Evolutionary conservation across 1,140 invertebrate species (phyloP).

Genomic region (Phymastichus coffea): DNA sequence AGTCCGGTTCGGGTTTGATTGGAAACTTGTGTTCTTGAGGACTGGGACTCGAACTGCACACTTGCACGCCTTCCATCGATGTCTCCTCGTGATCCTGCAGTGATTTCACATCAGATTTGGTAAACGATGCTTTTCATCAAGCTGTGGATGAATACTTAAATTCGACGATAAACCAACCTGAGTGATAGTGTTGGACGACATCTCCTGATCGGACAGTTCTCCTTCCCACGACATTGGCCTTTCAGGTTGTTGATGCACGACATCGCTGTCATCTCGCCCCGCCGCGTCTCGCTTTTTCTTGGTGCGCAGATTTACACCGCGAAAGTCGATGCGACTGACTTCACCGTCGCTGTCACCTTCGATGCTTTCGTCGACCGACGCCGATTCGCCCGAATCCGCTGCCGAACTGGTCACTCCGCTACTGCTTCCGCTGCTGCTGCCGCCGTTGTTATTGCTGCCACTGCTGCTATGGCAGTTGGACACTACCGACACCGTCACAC

Average conservation of each 20-base stretch:
- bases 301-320: slow-evolving; percentile 58
- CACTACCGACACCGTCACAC: slow-evolving; percentile 54
- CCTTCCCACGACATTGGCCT: slow-evolving; percentile 91
- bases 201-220: slow-evolving; percentile 77
- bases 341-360: slow-evolving; percentile 58
- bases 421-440: slow-evolving; percentile 26
- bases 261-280: slow-evolving; percentile 35
- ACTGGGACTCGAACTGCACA: slow-evolving; percentile 50
- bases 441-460: slow-evolving; percentile 32
- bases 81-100: slow-evolving; percentile 55
- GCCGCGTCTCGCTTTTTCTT: slow-evolving; percentile 56
- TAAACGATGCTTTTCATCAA: no score
- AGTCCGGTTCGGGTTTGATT: slow-evolving; percentile 53
- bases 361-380: slow-evolving; percentile 3
- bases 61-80: slow-evolving; percentile 58
- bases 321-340: slow-evolving; percentile 61
- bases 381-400: slow-evolving; percentile 25
- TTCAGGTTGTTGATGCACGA: slow-evolving; percentile 54
- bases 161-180: background rate
- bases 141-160: background rate
- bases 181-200: slow-evolving; percentile 57
- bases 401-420: background rate
- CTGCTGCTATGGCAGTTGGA: slow-evolving; percentile 42
- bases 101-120: no score
- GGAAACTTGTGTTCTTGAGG: slow-evolving; percentile 51